Evolutionary conservation across 2,113 vertebrate species (phyloP).

Genomic region (Tetrax tetrax): DNA sequence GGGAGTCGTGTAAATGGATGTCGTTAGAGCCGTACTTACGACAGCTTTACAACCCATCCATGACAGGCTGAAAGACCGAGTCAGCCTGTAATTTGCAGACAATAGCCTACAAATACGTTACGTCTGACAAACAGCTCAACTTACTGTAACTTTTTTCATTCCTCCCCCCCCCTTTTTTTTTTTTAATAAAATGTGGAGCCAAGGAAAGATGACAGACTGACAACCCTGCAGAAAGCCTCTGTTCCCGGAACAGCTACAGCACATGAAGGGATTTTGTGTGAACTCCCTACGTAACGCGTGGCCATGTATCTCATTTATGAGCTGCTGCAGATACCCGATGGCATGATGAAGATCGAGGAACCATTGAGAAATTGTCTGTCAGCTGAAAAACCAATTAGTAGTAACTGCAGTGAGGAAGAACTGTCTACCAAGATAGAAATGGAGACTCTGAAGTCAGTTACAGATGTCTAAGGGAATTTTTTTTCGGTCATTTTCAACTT

Average conservation of each 20-base stretch:
- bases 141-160: background rate
- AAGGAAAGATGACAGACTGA: slow-evolving; percentile 17
- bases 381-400: slow-evolving; percentile 49
- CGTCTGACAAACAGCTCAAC: slow-evolving; percentile 12
- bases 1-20: background rate
- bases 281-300: background rate
- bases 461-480: background rate
- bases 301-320: background rate
- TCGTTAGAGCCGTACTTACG: background rate
- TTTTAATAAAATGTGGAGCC: background rate
- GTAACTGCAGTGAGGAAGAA: background rate
- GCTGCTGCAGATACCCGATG: background rate
- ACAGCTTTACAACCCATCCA: background rate
- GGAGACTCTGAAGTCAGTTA: slow-evolving; percentile 10
- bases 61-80: background rate
- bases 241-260: background rate
- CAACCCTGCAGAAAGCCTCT: background rate
- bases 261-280: background rate
- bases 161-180: background rate
- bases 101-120: background rate
- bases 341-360: background rate
- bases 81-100: slow-evolving; percentile 36
- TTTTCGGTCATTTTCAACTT: background rate
- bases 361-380: slow-evolving; percentile 10
- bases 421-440: background rate